These are phyloP conservation scores for Cheilosia urbana DNA, from an alignment of 2,888 invertebrate genomes.

Conservation along the genomic window DNA sequence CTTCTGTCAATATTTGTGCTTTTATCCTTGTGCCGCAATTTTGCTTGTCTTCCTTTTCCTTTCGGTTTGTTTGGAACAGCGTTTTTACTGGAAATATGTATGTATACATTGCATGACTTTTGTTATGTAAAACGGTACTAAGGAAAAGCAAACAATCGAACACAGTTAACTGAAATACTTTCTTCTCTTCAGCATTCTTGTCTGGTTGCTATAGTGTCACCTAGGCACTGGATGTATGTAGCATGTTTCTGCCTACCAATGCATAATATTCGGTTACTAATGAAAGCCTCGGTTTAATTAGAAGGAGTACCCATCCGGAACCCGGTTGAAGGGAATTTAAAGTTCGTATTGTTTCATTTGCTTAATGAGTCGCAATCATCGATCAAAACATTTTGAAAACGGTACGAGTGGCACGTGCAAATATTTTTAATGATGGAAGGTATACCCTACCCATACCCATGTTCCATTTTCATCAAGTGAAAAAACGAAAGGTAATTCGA, in stretches of 20 bases:
- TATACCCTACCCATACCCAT: too few relatives aligned
- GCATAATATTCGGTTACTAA: neutral
- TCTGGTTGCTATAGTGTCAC: neutral
- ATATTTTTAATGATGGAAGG: too few relatives aligned
- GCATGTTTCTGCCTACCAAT: neutral
- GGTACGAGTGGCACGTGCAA: neutral
- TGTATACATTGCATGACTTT: neutral
- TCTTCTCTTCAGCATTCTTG: neutral
- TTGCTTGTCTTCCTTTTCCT: neutral
- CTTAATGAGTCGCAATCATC: neutral
- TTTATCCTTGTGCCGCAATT: slow-evolving; percentile 19
- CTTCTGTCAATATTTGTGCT: slow-evolving; percentile 37
- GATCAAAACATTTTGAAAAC: neutral
- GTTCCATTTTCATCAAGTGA: too few relatives aligned
- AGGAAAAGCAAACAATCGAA: neutral
- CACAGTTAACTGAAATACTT: neutral
- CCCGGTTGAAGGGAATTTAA: neutral
- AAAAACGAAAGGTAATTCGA: too few relatives aligned
- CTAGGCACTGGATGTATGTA: neutral
- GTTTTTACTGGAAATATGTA: slow-evolving; percentile 20
- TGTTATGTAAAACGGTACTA: slow-evolving; percentile 4
- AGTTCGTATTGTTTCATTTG: slow-evolving; percentile 3
- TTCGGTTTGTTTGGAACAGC: neutral
- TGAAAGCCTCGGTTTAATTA: neutral
- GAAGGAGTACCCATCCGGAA: neutral